Evolutionary conservation across 2,113 vertebrate genomes (phyloP).

Genomic region (Columba livia): DNA sequence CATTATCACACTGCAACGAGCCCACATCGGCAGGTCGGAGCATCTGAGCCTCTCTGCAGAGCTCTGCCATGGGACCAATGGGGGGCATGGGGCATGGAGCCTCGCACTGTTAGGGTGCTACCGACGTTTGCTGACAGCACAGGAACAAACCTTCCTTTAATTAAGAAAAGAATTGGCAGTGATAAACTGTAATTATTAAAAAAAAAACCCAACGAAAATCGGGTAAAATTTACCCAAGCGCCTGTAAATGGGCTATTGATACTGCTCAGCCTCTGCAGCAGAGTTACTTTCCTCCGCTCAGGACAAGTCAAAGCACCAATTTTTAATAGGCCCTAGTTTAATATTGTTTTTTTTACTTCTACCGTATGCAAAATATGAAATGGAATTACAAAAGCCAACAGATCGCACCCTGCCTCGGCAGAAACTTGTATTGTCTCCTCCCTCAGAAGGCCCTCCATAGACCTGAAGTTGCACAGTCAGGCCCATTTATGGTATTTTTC

Average conservation of each 20-base stretch:
- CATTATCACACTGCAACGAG: not conserved
- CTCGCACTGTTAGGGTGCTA: not conserved
- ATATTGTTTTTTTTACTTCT: not conserved
- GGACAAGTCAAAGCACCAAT: not conserved
- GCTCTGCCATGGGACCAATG: not conserved
- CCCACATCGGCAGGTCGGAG: not conserved
- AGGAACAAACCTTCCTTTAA: not conserved
- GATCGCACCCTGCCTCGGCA: not conserved
- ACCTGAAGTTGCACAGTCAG: not conserved
- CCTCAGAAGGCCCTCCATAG: not conserved
- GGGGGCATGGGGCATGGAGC: not conserved
- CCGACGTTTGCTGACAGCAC: not conserved
- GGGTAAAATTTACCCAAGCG: not conserved
- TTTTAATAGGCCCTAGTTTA: not conserved
- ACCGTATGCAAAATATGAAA: not conserved
- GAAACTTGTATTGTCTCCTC: not conserved
- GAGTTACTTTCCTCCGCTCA: not conserved
- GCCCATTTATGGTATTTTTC: constrained; percentile 34
- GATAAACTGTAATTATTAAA: not conserved
- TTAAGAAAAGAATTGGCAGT: not conserved
- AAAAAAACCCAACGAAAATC: not conserved
- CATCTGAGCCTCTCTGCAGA: not conserved
- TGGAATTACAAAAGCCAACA: not conserved
- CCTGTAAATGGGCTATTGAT: not conserved
- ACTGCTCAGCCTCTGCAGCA: not conserved